Percentiles rank a stretch among this genome's conserved stretches.
phyloP scores from a whole-genome alignment of 2,888 invertebrate species.

The Watsonalla binaria region DNA sequence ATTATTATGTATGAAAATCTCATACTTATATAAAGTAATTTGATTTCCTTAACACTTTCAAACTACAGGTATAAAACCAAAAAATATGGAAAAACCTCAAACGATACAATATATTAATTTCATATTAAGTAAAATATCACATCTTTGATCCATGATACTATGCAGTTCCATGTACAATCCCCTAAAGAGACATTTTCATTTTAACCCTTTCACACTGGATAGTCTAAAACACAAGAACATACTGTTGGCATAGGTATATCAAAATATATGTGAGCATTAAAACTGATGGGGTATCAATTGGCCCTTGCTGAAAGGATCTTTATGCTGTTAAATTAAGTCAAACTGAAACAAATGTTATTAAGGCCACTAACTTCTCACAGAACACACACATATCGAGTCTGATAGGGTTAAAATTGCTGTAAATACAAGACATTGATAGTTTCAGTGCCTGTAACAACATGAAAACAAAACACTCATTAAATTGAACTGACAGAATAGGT shows the following conservation, averaged over 20 bases:
- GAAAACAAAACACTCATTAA: slow-evolving; percentile 56
- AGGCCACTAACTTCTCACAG: too few species aligned
- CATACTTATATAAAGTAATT: neutral
- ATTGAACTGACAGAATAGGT: slow-evolving; percentile 54
- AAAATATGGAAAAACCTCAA: slow-evolving; percentile 25
- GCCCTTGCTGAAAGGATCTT: too few species aligned
- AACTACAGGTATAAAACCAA: slow-evolving; percentile 34
- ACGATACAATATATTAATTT: slow-evolving; percentile 52
- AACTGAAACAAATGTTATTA: too few species aligned
- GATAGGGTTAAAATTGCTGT: slow-evolving; percentile 18
- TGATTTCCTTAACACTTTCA: slow-evolving; percentile 23
- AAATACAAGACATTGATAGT: slow-evolving; percentile 26
- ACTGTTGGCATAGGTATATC: too few species aligned
- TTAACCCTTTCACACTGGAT: slow-evolving; percentile 10
- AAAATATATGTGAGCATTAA: too few species aligned
- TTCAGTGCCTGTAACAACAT: slow-evolving; percentile 46
- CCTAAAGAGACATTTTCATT: slow-evolving; percentile 35
- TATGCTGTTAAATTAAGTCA: too few species aligned
- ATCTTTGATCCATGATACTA: slow-evolving; percentile 69
- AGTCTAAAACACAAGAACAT: neutral
- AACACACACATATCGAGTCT: neutral
- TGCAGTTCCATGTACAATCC: slow-evolving; percentile 59
- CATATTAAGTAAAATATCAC: slow-evolving; percentile 69
- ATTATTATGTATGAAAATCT: slow-evolving; percentile 8
- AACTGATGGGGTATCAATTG: too few species aligned